Percentiles rank a stretch among this genome's conserved stretches.
phyloP scores from a whole-genome alignment of 2,113 vertebrate genomes.

The cat (Felis catus) region DNA sequence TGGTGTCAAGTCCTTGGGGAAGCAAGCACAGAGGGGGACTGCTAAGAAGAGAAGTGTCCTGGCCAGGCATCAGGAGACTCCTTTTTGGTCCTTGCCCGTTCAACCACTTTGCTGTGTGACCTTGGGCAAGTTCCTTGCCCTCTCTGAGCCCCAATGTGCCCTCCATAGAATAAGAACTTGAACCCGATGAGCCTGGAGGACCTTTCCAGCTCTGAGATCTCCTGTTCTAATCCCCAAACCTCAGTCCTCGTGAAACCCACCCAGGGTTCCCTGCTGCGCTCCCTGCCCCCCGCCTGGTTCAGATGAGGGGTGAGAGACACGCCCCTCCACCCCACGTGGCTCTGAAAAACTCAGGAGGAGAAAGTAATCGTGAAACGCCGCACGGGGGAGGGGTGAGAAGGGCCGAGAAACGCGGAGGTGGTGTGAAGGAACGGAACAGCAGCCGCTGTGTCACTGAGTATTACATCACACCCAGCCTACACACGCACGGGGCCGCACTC shows the following conservation, averaged over 20 bases:
- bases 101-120: constrained; percentile 54
- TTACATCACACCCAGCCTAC: constrained; percentile 83
- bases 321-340: constrained; percentile 55
- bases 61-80: neutral
- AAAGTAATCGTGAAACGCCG: constrained; percentile 74
- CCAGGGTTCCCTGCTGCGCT: neutral
- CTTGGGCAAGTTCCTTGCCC: constrained; percentile 50
- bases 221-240: neutral
- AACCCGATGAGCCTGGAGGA: neutral
- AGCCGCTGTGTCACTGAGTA: constrained; percentile 81
- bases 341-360: constrained; percentile 59
- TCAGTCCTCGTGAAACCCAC: neutral
- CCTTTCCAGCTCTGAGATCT: neutral
- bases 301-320: constrained; percentile 52
- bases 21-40: neutral
- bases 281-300: neutral
- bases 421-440: constrained; percentile 82
- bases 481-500: constrained; percentile 70
- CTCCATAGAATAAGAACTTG: neutral
- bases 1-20: constrained; percentile 36
- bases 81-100: neutral
- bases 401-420: constrained; percentile 74
- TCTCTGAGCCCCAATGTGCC: neutral
- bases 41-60: neutral
- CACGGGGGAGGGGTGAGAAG: constrained; percentile 78